A percentile compares a stretch with the other conserved stretches of the same genome.
Conservation (phyloP, 30 jellyfish, hydroid and myxozoan species). For the Aurelia aurita complex sp. Pacific region DNA sequence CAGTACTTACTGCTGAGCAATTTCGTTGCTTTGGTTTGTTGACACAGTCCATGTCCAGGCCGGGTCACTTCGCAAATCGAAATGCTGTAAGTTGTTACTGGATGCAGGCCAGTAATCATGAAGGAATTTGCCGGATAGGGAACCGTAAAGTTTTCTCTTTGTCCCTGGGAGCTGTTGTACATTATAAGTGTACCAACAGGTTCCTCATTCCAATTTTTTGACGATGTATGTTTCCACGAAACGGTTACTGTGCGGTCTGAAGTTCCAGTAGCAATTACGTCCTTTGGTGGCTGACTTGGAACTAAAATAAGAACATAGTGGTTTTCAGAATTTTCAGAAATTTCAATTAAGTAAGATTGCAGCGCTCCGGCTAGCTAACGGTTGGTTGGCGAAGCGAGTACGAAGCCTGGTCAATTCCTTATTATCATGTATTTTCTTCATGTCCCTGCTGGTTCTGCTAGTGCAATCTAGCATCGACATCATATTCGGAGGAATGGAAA, state of each 20-base stretch:
- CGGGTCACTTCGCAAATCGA: slow-evolving; percentile 27
- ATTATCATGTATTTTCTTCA: too few relatives aligned
- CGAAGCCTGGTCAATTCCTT: too few relatives aligned
- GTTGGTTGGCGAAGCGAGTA: too few relatives aligned
- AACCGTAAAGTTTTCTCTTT: neutral
- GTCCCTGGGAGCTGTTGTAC: slow-evolving; percentile 14
- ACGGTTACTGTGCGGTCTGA: slow-evolving; percentile 25
- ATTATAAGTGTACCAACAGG: neutral
- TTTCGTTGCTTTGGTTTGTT: slow-evolving; percentile 36
- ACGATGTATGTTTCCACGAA: slow-evolving; percentile 23
- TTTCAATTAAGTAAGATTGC: too few relatives aligned
- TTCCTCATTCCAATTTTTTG: slow-evolving; percentile 43
- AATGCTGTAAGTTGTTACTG: slow-evolving; percentile 7
- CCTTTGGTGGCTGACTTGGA: too few relatives aligned
- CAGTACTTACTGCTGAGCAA: neutral
- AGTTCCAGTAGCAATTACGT: slow-evolving; percentile 9
- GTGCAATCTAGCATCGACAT: too few relatives aligned
- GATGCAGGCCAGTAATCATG: slow-evolving; percentile 1
- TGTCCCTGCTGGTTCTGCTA: neutral
- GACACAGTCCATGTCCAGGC: slow-evolving; percentile 66
- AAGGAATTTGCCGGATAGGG: neutral
- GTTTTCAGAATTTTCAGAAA: too few relatives aligned
- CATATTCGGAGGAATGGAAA: neutral
- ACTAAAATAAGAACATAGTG: too few relatives aligned
- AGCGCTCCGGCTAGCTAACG: too few relatives aligned